Evolutionary conservation across 2,888 invertebrate genomes (phyloP), one percentile per base, ranked within the genome.

Genomic region (Papilio elwesi): DNA sequence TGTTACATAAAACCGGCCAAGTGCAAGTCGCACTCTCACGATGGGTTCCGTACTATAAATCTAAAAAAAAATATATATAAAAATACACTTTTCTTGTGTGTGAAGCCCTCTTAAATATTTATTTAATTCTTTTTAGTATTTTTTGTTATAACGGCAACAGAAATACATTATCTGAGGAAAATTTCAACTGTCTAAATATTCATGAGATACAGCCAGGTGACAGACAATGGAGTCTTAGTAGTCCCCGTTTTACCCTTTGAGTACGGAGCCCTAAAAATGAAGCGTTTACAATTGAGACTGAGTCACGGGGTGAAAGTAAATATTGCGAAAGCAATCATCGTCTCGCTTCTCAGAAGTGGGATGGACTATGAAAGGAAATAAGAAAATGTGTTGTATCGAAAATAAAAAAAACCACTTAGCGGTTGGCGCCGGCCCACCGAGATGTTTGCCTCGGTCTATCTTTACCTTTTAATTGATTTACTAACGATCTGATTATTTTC

Each of bases 291-390:
- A 15, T 62, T 52, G n/a, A 52, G 79, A 78, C 72, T 78, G 76
- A 79, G 62, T 71, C 11, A 12, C 66, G 52, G 49, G 76, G 84
- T 78, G 85, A 85, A 85, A 85, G 85, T 82, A 78, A 81, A 82
- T 78, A 81, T 78, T 79, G 84, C 79, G 81, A 84, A 82, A 85
- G 85, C 55, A 70, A 64, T 53, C 63, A 68, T 43, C 7, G 68
- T 81, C 74, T 78, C 80, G 76, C 73, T 73, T 69, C 71, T 67
- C 57, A 59, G 75, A 64, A 55, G n/a, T 63, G 48, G 55, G 52
- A 43, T 5, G 9, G 52, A 26, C 62, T 49, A 9, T 38, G 11
- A 62, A 51, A 26, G 38, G 38, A 68, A 49, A 59, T 68, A 68
- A 53, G 47, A 68, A 65, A 69, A 64, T 62, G 16, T 69, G 52